Percentiles rank a stretch among this genome's conserved stretches.
These are phyloP conservation scores for Peromyscus leucopus DNA, from an alignment of 2,113 vertebrate species.

Conservation along the genomic window DNA sequence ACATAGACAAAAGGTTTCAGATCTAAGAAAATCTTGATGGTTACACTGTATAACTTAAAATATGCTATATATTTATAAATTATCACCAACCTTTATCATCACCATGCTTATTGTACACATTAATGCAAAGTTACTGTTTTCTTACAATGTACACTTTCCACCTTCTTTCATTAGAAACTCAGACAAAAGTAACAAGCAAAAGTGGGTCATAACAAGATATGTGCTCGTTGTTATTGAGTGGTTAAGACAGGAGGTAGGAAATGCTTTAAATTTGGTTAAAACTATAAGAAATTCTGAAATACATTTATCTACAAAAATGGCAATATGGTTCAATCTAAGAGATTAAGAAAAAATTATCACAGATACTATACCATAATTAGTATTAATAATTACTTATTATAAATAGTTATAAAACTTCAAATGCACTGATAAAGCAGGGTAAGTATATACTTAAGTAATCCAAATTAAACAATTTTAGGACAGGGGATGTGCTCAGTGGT, in stretches of 20 bases:
- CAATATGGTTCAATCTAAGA: conserved; percentile 35
- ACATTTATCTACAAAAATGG: conserved; percentile 49
- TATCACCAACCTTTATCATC: conserved; percentile 65
- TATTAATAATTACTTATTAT: conserved; percentile 46
- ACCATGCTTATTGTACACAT: neutral
- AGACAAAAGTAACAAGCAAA: conserved; percentile 59
- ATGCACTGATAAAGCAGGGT: conserved; percentile 32
- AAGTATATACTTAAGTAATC: conserved; percentile 51
- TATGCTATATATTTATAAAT: conserved; percentile 44
- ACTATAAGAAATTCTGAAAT: conserved; percentile 28
- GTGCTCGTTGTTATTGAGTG: neutral
- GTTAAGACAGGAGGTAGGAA: neutral
- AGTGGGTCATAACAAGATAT: conserved; percentile 23
- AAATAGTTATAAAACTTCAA: conserved; percentile 64
- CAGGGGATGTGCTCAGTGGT: neutral
- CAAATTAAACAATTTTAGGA: conserved; percentile 57
- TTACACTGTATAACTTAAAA: conserved; percentile 50
- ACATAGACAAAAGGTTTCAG: conserved; percentile 49
- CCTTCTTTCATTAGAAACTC: conserved; percentile 45
- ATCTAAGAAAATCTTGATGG: conserved; percentile 62
- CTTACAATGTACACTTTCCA: conserved; percentile 33
- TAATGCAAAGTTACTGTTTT: conserved; percentile 41
- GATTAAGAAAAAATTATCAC: conserved; percentile 35
- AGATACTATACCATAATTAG: conserved; percentile 53
- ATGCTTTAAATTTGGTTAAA: conserved; percentile 20